Percentiles rank a stretch among this genome's conserved stretches.
These are phyloP conservation scores for Poecilia gillii DNA, from an alignment of 2,797 vertebrate genomes.

Conservation along the genomic window DNA sequence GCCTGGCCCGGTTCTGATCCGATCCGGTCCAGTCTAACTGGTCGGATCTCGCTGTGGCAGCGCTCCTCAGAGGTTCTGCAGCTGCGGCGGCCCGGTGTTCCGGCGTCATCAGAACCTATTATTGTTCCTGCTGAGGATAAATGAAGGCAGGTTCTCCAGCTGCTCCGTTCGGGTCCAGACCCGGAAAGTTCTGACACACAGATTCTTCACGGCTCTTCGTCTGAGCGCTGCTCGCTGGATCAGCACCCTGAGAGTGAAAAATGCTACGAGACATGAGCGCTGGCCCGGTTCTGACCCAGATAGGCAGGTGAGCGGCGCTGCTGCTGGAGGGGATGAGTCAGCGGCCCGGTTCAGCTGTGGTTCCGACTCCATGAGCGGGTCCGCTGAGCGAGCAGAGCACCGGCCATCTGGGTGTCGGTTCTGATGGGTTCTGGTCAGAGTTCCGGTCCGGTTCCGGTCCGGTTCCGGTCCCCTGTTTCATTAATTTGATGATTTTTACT, in stretches of 20 bases:
- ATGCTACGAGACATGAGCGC: constrained; percentile 21
- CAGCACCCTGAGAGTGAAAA: constrained; percentile 31
- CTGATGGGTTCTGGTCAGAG: not conserved
- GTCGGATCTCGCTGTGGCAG: not conserved
- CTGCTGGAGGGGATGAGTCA: constrained; percentile 34
- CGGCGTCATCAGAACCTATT: not conserved
- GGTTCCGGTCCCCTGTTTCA: not conserved
- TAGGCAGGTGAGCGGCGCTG: constrained; percentile 44
- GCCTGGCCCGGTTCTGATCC: too few relatives aligned
- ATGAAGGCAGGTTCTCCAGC: not conserved
- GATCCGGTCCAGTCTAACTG: not conserved
- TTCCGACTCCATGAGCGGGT: not conserved
- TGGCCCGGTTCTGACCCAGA: constrained; percentile 40
- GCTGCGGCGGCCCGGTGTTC: not conserved
- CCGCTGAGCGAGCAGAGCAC: constrained; percentile 2
- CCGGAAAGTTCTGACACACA: constrained; percentile 22
- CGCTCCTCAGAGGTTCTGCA: not conserved
- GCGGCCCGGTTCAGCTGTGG: constrained; percentile 25
- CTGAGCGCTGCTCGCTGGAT: constrained; percentile 11
- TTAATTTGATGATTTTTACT: not conserved
- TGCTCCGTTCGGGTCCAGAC: constrained; percentile 21
- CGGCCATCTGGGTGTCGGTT: not conserved
- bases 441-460: too few relatives aligned
- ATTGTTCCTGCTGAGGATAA: not conserved
- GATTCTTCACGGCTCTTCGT: constrained; percentile 17